These are phyloP conservation scores for Micromussa lordhowensis DNA, from an alignment of 92 coral and sea anemone species.

Conservation along the genomic window DNA sequence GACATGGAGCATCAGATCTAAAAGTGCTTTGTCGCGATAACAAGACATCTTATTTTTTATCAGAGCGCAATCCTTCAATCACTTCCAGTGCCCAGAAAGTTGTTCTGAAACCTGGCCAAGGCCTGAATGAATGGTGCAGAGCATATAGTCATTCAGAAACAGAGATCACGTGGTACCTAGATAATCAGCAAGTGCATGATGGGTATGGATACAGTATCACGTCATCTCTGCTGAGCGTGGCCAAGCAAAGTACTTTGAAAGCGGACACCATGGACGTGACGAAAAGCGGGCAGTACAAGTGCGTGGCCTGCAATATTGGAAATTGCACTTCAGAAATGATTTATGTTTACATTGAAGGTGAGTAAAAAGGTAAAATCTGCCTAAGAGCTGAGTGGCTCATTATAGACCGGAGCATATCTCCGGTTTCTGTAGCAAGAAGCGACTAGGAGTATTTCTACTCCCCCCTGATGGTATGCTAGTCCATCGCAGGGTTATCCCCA, in stretches of 20 bases:
- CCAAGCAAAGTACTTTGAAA: slow-evolving; percentile 59
- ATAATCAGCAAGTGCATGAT: slow-evolving; percentile 54
- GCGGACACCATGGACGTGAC: slow-evolving; percentile 65
- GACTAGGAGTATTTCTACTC: too few species aligned
- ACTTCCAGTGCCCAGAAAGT: slow-evolving; percentile 41
- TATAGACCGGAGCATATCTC: too few species aligned
- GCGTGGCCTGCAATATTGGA: slow-evolving; percentile 82
- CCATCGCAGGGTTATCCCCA: too few species aligned
- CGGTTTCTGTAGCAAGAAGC: too few species aligned
- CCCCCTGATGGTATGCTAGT: too few species aligned
- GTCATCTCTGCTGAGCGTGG: slow-evolving; percentile 38
- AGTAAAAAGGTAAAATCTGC: too few species aligned
- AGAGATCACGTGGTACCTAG: slow-evolving; percentile 85
- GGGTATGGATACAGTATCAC: slow-evolving; percentile 62
- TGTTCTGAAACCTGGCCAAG: slow-evolving; percentile 63
- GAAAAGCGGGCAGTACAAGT: slow-evolving; percentile 88
- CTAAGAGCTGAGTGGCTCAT: too few species aligned
- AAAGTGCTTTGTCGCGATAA: not conserved
- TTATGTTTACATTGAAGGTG: slow-evolving; percentile 82
- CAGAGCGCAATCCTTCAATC: slow-evolving; percentile 40
- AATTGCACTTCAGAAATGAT: slow-evolving; percentile 80
- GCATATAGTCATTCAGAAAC: slow-evolving; percentile 64
- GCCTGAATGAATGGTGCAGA: slow-evolving; percentile 75
- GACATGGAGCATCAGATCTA: too few species aligned
- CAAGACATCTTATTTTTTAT: not conserved